Percentiles rank a stretch among this genome's conserved stretches.
Conservation (phyloP, 2,113 vertebrate species). For the Lethenteron reissneri region DNA sequence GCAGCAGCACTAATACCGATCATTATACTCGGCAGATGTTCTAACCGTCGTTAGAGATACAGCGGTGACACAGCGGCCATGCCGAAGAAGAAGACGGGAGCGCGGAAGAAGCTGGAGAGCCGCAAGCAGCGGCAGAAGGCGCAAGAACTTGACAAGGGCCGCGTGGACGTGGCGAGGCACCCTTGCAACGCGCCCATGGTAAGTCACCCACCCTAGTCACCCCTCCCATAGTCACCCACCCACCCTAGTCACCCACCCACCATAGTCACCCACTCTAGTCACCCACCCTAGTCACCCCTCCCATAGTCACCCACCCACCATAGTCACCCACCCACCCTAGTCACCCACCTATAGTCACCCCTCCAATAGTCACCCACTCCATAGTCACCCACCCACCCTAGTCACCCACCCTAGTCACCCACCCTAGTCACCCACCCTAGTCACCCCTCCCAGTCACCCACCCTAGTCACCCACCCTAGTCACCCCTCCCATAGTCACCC, state of each 20-base stretch:
- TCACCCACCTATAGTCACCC: background rate
- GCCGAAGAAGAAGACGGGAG: conserved; percentile 96
- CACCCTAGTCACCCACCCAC: background rate
- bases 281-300: background rate
- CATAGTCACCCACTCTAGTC: background rate
- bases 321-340: background rate
- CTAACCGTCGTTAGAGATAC: too few relatives aligned
- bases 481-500: too few relatives aligned
- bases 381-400: background rate
- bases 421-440: background rate
- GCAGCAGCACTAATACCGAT: too few relatives aligned
- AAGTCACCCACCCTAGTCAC: background rate
- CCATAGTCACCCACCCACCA: background rate
- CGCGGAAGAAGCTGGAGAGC: conserved; percentile 81
- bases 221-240: background rate
- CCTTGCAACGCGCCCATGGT: conserved; percentile 79
- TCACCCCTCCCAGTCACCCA: background rate
- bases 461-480: background rate
- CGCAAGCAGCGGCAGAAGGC: conserved; percentile 83
- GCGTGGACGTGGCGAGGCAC: conserved; percentile 72
- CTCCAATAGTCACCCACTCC: background rate
- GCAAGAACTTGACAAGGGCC: conserved; percentile 42
- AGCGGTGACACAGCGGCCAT: conserved; percentile 18
- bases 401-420: background rate
- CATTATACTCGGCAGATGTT: too few relatives aligned